Evolutionary conservation across 2,113 vertebrate species (phyloP), one percentile per base, ranked within the genome.

Genomic region (Falco punctatus): DNA sequence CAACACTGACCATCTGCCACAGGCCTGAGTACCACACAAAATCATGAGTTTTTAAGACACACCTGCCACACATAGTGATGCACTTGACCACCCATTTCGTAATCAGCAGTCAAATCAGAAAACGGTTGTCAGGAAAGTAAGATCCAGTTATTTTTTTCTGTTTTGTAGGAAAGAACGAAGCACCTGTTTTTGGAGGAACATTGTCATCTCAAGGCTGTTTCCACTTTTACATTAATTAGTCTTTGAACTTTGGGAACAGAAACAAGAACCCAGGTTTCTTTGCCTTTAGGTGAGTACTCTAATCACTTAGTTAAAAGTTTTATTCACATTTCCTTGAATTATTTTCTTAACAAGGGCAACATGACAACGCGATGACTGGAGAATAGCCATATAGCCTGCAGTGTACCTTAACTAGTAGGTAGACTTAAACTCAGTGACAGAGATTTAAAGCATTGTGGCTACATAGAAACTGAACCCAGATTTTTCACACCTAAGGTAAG

Each of bases 171-270:
- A 48, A 81, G 38, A 86, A 64, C 0, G 4, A 87, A 79, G 44
- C 18, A 57, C 19, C 18, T 75, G 14, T 38, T 91, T 91, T 72
- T 65, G 22, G 44, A 87, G 33, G 28, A 85, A 88, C 17, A 28
- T 40, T 75, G 49, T 90, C 78, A 57, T 85, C 81, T 87, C 38
- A 89, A 87, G 57, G 87, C 30, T 69, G 81, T 94, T 95, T 92
- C 84, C 87, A 89, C 81, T 92, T 92, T 88, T 74, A 88, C 30
- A n/a, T 90, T 85, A 77, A 83, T 69, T 48, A 91, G 24, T 46
- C 81, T 91, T 94, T 86, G 78, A 93, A 90, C 52, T 80, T 65
- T 0, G 0, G 52, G 26, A 93, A 82, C 40, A 96, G 74, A 88
- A 94, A 82, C 58, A 89, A 54, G 70, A 85, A 90, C 5, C 16